Conservation (phyloP, 2,797 vertebrate species). For the Peromyscus melanophrys region DNA sequence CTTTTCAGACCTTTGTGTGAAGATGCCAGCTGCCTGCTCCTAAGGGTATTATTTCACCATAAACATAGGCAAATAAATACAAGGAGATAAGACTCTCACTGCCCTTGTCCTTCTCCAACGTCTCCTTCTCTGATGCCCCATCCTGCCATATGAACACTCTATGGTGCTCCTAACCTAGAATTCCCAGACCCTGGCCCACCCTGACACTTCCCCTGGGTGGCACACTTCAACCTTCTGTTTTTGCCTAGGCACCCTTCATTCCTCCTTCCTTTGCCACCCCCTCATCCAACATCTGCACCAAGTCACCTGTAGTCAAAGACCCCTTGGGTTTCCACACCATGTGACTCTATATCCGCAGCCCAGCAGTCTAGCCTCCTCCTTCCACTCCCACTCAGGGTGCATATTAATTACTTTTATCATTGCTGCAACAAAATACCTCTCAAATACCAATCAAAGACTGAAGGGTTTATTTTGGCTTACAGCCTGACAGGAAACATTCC, state of each 20-base stretch:
- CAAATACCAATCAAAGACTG: neutral
- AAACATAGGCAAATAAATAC: neutral
- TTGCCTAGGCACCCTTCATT: accelerated
- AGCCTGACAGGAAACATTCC: neutral
- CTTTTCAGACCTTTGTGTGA: neutral
- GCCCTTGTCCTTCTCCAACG: accelerated
- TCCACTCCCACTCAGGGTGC: neutral
- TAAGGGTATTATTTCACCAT: neutral
- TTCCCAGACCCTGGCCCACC: neutral
- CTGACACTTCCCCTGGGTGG: neutral
- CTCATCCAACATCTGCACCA: neutral
- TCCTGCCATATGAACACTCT: too few species aligned
- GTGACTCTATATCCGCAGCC: accelerated
- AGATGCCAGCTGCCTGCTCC: neutral
- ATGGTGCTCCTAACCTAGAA: neutral
- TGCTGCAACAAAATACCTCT: neutral
- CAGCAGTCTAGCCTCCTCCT: neutral
- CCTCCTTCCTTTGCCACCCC: neutral
- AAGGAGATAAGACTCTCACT: neutral
- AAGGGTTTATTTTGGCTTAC: neutral
- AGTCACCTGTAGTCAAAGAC: neutral
- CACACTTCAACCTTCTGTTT: too few species aligned
- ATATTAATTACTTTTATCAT: neutral
- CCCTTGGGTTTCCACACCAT: neutral
- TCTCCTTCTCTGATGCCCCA: neutral